These are phyloP conservation scores for Caerostris darwini DNA, from an alignment of 1,140 invertebrate genomes.

Conservation along the genomic window DNA sequence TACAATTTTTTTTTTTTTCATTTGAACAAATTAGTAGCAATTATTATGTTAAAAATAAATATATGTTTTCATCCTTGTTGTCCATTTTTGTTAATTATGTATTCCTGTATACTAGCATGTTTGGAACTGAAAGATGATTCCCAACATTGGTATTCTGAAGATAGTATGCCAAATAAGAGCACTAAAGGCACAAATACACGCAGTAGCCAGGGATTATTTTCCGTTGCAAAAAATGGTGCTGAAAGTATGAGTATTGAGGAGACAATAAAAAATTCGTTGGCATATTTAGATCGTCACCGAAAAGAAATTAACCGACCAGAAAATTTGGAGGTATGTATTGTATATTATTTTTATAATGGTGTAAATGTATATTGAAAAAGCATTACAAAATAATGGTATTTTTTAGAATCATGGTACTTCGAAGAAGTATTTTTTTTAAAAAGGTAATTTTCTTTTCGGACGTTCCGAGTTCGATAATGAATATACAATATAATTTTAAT, in stretches of 20 bases:
- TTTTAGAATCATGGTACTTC: too few relatives aligned
- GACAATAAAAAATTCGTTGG: slow-evolving; percentile 83
- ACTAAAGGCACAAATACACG: slow-evolving; percentile 62
- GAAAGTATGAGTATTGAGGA: slow-evolving; percentile 65
- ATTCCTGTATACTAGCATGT: not conserved
- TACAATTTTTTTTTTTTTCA: too few relatives aligned
- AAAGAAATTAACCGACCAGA: slow-evolving; percentile 86
- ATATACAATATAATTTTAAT: too few relatives aligned
- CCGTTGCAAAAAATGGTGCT: not conserved
- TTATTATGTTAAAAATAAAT: too few relatives aligned
- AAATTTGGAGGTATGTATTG: slow-evolving; percentile 84
- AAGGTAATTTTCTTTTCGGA: too few relatives aligned
- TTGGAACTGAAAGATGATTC: slow-evolving; percentile 63
- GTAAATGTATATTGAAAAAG: too few relatives aligned
- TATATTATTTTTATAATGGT: not conserved
- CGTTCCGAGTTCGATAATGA: too few relatives aligned
- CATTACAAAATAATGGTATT: too few relatives aligned
- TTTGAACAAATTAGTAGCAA: too few relatives aligned
- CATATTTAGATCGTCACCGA: slow-evolving; percentile 80
- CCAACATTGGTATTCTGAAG: slow-evolving; percentile 12
- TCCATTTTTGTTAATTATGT: not conserved
- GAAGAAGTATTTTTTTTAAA: too few relatives aligned
- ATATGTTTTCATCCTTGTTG: too few relatives aligned
- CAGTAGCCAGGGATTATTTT: slow-evolving; percentile 62
- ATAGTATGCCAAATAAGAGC: slow-evolving; percentile 30